phyloP scores from a whole-genome alignment of 2,113 vertebrate genomes.

The Lutjanus erythropterus region DNA sequence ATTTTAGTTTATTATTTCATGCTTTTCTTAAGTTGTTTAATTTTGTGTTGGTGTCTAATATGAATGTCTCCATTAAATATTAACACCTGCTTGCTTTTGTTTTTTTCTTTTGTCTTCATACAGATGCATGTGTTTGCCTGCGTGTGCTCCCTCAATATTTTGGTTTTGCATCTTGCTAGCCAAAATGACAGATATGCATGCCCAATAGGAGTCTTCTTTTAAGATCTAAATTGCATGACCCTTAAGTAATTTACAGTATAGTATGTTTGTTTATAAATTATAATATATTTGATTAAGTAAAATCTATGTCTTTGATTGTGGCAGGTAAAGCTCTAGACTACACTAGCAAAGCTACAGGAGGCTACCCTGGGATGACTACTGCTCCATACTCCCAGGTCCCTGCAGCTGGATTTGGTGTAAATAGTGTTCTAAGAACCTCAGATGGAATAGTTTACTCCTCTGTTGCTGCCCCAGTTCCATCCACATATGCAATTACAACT shows the following conservation, averaged over 20 bases:
- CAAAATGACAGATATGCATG: slow-evolving; percentile 90
- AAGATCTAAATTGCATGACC: slow-evolving; percentile 82
- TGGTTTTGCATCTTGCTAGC: slow-evolving; percentile 90
- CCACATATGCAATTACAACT: slow-evolving; percentile 96
- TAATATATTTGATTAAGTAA: slow-evolving; percentile 82
- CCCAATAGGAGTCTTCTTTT: slow-evolving; percentile 78
- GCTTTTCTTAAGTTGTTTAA: not conserved
- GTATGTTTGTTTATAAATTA: slow-evolving; percentile 46
- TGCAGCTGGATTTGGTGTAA: slow-evolving; percentile 87
- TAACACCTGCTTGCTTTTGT: slow-evolving; percentile 78
- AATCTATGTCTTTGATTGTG: slow-evolving; percentile 91
- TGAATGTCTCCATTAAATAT: slow-evolving; percentile 54
- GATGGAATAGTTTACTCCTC: slow-evolving; percentile 97
- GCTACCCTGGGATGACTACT: slow-evolving; percentile 87
- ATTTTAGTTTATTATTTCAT: slow-evolving; percentile 6
- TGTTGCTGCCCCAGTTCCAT: slow-evolving; percentile 91
- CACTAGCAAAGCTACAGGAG: slow-evolving; percentile 93
- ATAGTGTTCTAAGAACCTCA: slow-evolving; percentile 91
- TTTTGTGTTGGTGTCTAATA: slow-evolving; percentile 19
- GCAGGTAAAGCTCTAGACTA: slow-evolving; percentile 99
- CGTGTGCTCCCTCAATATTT: slow-evolving; percentile 93
- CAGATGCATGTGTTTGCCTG: slow-evolving; percentile 95
- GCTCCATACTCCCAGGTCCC: slow-evolving; percentile 90
- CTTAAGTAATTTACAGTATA: slow-evolving; percentile 70
- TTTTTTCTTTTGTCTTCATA: slow-evolving; percentile 85